Evolutionary conservation across 2,113 vertebrate genomes (phyloP), one percentile per base, ranked within the genome.

Genomic region (Speoplatyrhinus poulsoni): DNA sequence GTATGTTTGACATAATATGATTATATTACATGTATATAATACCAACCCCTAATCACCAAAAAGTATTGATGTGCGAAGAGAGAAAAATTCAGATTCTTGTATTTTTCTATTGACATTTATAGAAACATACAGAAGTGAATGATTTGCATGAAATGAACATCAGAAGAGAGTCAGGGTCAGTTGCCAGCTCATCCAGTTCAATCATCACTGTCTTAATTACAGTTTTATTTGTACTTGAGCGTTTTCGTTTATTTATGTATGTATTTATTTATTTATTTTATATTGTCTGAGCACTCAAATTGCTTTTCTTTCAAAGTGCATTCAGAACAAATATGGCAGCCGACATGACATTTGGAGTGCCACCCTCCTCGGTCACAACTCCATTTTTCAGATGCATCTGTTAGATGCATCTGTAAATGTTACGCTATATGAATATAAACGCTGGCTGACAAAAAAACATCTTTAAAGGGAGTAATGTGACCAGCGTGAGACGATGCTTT

Each of bases 91-190:
- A 19, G 19, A 19, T 19, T 19, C 19, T 88, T 78, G 64, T 89
- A 85, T 88, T 88, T 89, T 79, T 79, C 80, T 82, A 80, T 72
- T 88, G 89, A 88, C 83, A 89, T 91, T 90, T 87, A 85, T 87
- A 73, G 59, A 74, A 76, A 77, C 48, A 69, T 71, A 17, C 67
- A 67, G 75, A 75, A 79, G 73, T 77, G 60, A 68, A 75, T 67
- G 58, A 83, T 87, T 85, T 76, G 73, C 62, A 59, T 67, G 52
- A 62, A 66, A 78, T 66, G 67, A 59, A 63, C 36, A 58, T 71
- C 65, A 65, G 26, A 75, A 72, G 26, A 61, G 68, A 66, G 46
- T 10, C 54, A 17, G 47, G 55, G 74, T 16, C 70, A 70, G 73
- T 79, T 76, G 61, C 78, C 62, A 85, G 62, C 62, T 41, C 33